Evolutionary conservation across 2,888 invertebrate genomes (phyloP).

Genomic region (Xiphydria camelus): DNA sequence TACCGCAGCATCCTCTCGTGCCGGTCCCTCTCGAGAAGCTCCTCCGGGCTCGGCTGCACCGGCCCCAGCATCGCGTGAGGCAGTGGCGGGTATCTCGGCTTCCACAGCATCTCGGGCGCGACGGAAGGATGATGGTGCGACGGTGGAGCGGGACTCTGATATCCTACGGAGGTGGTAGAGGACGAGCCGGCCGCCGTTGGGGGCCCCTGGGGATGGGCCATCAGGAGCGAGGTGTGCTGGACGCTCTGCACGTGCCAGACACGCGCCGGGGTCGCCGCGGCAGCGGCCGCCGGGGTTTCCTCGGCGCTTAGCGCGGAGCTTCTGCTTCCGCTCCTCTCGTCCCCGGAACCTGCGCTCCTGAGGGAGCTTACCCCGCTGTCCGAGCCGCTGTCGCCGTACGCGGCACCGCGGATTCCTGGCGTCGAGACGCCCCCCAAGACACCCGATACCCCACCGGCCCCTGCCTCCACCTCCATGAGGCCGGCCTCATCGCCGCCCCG

Average conservation of each 20-base stretch:
- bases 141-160: slow-evolving; percentile 35
- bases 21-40: slow-evolving; percentile 65
- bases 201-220: slow-evolving; percentile 61
- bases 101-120: slow-evolving; percentile 55
- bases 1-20: slow-evolving; percentile 71
- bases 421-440: slow-evolving; percentile 45
- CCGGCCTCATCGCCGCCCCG: slow-evolving; percentile 49
- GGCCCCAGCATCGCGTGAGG: slow-evolving; percentile 61
- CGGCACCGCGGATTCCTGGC: slow-evolving; percentile 56
- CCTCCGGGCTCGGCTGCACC: slow-evolving; percentile 59
- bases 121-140: slow-evolving; percentile 40
- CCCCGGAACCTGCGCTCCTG: slow-evolving; percentile 70
- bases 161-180: slow-evolving; percentile 43
- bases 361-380: slow-evolving; percentile 77
- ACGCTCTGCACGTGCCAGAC: slow-evolving; percentile 65
- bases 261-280: slow-evolving; percentile 48
- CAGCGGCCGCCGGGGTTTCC: slow-evolving; percentile 62
- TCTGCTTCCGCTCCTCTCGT: slow-evolving; percentile 77
- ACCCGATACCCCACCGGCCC: slow-evolving; percentile 37
- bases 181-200: slow-evolving; percentile 46
- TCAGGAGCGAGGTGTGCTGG: slow-evolving; percentile 65
- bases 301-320: slow-evolving; percentile 76
- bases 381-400: slow-evolving; percentile 61
- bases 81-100: slow-evolving; percentile 61
- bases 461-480: slow-evolving; percentile 52